phyloP scores from a whole-genome alignment of 2,888 invertebrate species.

The Leucania comma region DNA sequence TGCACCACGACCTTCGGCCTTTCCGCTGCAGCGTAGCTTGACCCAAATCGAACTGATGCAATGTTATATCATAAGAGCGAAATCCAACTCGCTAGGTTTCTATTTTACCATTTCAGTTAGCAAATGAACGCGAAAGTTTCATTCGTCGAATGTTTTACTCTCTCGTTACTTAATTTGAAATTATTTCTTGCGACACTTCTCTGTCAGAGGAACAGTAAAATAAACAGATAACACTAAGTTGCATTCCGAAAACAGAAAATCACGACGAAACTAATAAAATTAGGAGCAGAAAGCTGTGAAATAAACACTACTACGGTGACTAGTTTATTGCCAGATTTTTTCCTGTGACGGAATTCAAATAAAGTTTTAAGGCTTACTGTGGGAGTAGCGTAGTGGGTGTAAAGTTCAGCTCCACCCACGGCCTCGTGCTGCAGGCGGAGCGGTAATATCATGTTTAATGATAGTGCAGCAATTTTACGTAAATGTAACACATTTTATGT shows the following conservation, averaged over 20 bases:
- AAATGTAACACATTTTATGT: conserved; percentile 19
- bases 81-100: conserved; percentile 19
- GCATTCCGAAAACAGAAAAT: background rate
- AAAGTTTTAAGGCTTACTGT: conserved; percentile 33
- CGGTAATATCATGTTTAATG: conserved; percentile 38
- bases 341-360: conserved; percentile 11
- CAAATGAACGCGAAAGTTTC: conserved; percentile 22
- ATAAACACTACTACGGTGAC: conserved; percentile 12
- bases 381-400: conserved; percentile 55
- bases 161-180: background rate
- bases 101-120: conserved; percentile 6
- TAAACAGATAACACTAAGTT: background rate
- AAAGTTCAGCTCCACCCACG: conserved; percentile 57
- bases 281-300: background rate
- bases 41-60: conserved; percentile 59
- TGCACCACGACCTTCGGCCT: conserved; percentile 84
- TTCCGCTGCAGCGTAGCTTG: conserved; percentile 68
- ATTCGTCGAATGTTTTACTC: conserved; percentile 2
- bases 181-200: background rate
- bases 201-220: background rate
- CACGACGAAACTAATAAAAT: background rate
- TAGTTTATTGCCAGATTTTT: conserved; percentile 17
- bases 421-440: conserved; percentile 44
- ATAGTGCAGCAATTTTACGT: conserved; percentile 26
- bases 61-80: conserved; percentile 41